Percentiles rank a stretch among this genome's conserved stretches.
Conservation (phyloP, 2,888 invertebrate species). For the Calephelis perditalis region DNA sequence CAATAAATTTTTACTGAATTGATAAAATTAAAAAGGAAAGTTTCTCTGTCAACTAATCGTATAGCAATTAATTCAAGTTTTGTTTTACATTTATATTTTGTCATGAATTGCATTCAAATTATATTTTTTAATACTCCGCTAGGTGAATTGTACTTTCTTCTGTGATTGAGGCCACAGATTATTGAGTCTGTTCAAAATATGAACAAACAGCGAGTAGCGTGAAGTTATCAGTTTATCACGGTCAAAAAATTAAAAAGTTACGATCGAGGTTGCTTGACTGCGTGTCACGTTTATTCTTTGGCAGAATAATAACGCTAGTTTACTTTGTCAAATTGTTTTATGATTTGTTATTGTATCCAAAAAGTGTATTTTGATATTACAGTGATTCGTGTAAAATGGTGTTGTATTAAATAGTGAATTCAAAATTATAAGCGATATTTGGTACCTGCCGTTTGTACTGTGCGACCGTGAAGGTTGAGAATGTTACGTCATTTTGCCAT, state of each 20-base stretch:
- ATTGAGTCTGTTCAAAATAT: slow-evolving; percentile 23
- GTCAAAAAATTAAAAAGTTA: slow-evolving; percentile 38
- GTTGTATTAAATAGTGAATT: slow-evolving; percentile 35
- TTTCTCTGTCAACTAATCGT: no score
- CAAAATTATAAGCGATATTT: slow-evolving; percentile 41
- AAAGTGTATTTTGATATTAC: slow-evolving; percentile 41
- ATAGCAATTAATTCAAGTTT: no score
- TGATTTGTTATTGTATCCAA: slow-evolving; percentile 36
- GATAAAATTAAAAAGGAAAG: no score
- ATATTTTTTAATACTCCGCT: no score
- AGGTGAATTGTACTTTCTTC: no score
- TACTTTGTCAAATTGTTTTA: slow-evolving; percentile 47
- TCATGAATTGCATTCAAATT: no score
- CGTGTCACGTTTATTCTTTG: slow-evolving; percentile 75
- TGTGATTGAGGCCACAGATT: no score
- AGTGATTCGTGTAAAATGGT: slow-evolving; percentile 39
- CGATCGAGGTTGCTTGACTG: slow-evolving; percentile 69
- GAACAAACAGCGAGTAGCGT: slow-evolving; percentile 20
- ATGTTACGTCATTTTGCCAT: slow-evolving; percentile 76
- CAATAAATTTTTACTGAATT: no score
- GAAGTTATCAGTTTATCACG: slow-evolving; percentile 35
- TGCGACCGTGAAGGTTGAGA: slow-evolving; percentile 78
- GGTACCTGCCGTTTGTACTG: slow-evolving; percentile 56
- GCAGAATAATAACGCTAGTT: slow-evolving; percentile 59
- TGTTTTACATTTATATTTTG: no score